These are phyloP conservation scores for Belgica antarctica DNA, from an alignment of 2,888 invertebrate genomes.

Conservation along the genomic window DNA sequence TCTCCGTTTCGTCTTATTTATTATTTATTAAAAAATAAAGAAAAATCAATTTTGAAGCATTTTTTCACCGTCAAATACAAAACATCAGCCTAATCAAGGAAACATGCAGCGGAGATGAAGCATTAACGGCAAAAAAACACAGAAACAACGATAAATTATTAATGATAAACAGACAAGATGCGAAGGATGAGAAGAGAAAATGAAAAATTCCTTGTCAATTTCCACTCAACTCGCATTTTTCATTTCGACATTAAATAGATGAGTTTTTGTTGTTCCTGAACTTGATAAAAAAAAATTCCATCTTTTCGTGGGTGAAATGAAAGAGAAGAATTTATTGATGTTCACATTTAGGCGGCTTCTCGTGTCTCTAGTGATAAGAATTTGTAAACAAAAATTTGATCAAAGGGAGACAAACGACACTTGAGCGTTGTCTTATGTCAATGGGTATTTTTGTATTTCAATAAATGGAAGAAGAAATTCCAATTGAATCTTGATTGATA, in stretches of 20 bases:
- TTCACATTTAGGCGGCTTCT: background rate
- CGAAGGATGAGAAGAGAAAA: background rate
- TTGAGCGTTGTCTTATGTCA: no score
- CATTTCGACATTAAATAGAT: conserved; percentile 4
- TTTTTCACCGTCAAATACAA: no score
- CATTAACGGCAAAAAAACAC: background rate
- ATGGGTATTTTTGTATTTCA: no score
- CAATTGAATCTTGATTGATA: no score
- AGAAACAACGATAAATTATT: conserved; percentile 26
- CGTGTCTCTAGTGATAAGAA: background rate
- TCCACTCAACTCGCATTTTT: conserved; percentile 21
- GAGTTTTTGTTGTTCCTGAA: conserved; percentile 7
- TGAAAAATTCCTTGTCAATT: conserved; percentile 3
- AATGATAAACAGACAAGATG: conserved; percentile 10
- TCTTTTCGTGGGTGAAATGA: background rate
- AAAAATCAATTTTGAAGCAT: conserved; percentile 15
- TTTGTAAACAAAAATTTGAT: background rate
- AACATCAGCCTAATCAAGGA: background rate
- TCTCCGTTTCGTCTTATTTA: background rate
- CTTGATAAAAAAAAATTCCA: background rate
- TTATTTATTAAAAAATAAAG: conserved; percentile 25
- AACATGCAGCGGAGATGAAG: background rate
- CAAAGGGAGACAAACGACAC: background rate
- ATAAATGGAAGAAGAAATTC: no score
- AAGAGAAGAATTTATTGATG: background rate